Base-by-base conservation (phyloP, 1,140 invertebrate genomes). In the Aphaenogaster floridana region DNA sequence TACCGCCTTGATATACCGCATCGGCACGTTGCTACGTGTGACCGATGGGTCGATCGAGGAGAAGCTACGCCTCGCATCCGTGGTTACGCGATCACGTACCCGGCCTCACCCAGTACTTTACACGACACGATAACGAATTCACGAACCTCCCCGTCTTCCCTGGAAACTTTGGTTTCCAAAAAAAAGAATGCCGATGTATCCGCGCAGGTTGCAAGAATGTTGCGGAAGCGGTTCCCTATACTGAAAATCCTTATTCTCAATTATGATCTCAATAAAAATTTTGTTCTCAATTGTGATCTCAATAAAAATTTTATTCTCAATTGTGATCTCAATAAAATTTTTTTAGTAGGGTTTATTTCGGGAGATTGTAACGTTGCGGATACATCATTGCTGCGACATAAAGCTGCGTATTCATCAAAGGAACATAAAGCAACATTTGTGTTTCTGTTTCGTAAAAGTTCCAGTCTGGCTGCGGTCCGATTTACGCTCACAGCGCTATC, bases 21-120 rank as follows among this genome's bases (percentile, higher is more conserved):
- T 84, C 15, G 57, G 28, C 45, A 64, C 74, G 90, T 91, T 89
- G 81, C 90, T 89, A 76, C 81, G 90, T 34, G 21, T 34, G 39
- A 48, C 80, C 64, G 88, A 91, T 88, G 71, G 81, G 21, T 91
- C 90, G 89, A 91, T 91, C 28, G 17, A 21, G 36, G 13, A 42
- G 17, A 42, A 54, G 28, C 45, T 48, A 48, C 21, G 21, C 21
- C 45, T 69, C 4, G 21, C 36, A 69, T 45, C 9, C 68, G 42
- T 48, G 21, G 34, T 42, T 48, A 66, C 50, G 54, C 34, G 3
- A 36, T 72, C 39, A 11, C 34, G 48, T 39, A 61, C 36, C 42
- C 21, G 39, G 17, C 36, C 3, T 13, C 21, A 1, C 2, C 36
- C 1, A 15, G 36, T 42, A 42, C 36, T 39, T 72, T 28, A 48